phyloP scores from a whole-genome alignment of 2,797 vertebrate genomes.

The Amniataba percoides region DNA sequence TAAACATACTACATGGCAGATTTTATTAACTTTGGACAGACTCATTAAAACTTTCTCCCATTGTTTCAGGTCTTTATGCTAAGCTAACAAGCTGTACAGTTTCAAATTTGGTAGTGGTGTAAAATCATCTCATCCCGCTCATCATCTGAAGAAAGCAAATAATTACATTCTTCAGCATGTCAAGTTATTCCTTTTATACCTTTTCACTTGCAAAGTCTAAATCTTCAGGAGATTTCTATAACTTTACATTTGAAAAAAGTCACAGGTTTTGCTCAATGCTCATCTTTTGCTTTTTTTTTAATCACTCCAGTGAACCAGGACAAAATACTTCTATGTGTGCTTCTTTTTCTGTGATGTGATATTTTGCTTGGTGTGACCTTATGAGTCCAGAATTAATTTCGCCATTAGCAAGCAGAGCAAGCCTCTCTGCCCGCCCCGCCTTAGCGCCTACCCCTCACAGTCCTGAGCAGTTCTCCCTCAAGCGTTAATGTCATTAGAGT shows the following conservation, averaged over 20 bases:
- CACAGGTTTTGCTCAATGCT: conserved; percentile 34
- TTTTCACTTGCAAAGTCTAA: neutral
- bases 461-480: conserved; percentile 73
- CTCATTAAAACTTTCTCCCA: neutral
- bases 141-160: neutral
- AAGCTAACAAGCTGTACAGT: neutral
- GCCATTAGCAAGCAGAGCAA: conserved; percentile 70
- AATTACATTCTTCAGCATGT: neutral
- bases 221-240: neutral
- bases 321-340: conserved; percentile 30
- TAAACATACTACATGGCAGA: neutral
- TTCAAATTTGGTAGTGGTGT: neutral
- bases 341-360: conserved; percentile 48
- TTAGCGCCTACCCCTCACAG: conserved; percentile 63
- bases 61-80: neutral
- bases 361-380: conserved; percentile 67
- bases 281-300: conserved; percentile 26
- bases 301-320: conserved; percentile 26
- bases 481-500: conserved; percentile 85
- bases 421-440: conserved; percentile 61
- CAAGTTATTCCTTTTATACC: neutral
- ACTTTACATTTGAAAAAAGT: conserved; percentile 26
- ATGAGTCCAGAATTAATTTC: conserved; percentile 71
- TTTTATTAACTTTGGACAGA: neutral
- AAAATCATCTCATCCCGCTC: conserved; percentile 1